Base-by-base conservation (phyloP, 2,888 invertebrate species). In the Pammene aurita region DNA sequence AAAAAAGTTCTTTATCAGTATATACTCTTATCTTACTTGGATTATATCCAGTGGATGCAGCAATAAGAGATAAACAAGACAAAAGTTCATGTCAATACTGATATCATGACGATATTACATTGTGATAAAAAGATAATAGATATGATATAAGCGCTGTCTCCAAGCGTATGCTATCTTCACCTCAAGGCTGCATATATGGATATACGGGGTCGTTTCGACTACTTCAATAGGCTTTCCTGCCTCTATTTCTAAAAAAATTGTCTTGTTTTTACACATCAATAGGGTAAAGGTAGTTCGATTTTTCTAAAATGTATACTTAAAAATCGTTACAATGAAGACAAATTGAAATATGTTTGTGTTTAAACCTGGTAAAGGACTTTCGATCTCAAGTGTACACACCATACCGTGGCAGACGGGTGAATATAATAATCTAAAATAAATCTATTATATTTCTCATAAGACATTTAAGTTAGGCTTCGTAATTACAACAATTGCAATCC, bases 381-480 rank as follows among this genome's bases (percentile, higher is more conserved):
- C 60, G 68, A 69, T 65, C 60, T 66, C 18, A 69, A 69, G 64
- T 68, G 62, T 65, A 68, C 71, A 58, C 57, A 57, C 55, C 26
- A 88, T 88, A 87, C 86, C 79, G 73, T 26, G 38, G 41, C 85
- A 78, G 86, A 83, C 79, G 81, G 82, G 86, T 87, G 87, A 84
- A 83, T 80, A 80, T 76, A 79, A 68, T 75, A 75, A 75, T 78
- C 71, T 77, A 78, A 77, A 80, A 77, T 78, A 79, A 67, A 69
- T 65, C 67, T 73, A 74, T 76, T 75, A 68, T 72, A 72, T 76
- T 83, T 82, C 84, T 91, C 90, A 90, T 92, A 91, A 90, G 91
- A 91, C 90, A 89, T 90, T 89, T 84, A 89, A 65, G 77, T 88
- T 91, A 91, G 90, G 91, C 90, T 83, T 85, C 81, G 82, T 77